phyloP scores from a whole-genome alignment of 2,797 vertebrate genomes.

The Pyrrhura leucotis region DNA sequence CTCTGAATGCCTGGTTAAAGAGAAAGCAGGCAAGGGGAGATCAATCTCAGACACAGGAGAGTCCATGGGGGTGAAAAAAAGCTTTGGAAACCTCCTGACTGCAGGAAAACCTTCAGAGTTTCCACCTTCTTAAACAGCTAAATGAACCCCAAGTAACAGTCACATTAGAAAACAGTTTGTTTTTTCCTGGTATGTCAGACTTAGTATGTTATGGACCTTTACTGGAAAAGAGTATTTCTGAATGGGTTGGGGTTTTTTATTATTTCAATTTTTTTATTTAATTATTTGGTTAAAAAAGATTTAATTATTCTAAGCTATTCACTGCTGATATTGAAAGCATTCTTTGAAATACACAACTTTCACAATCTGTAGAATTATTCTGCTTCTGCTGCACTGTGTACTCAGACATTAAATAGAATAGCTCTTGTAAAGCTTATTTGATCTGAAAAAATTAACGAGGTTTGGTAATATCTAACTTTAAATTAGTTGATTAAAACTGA shows the following conservation, averaged over 20 bases:
- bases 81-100: neutral
- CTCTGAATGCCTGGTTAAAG: neutral
- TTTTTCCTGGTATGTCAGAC: neutral
- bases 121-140: neutral
- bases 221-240: neutral
- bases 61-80: neutral
- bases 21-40: neutral
- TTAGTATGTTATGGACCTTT: neutral
- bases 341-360: neutral
- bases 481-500: slow-evolving; percentile 35
- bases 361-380: neutral
- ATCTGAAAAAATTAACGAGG: neutral
- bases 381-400: neutral
- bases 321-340: neutral
- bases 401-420: neutral
- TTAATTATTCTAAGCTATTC: neutral
- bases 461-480: slow-evolving; percentile 22
- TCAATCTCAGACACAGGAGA: neutral
- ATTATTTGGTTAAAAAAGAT: neutral
- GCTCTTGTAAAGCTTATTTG: neutral
- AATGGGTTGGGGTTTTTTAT: neutral
- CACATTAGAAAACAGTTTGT: neutral
- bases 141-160: neutral
- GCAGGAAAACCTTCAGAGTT: neutral
- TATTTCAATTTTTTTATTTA: neutral